These are phyloP conservation scores for Tautogolabrus adspersus DNA, from an alignment of 2,113 vertebrate species.

Conservation along the genomic window DNA sequence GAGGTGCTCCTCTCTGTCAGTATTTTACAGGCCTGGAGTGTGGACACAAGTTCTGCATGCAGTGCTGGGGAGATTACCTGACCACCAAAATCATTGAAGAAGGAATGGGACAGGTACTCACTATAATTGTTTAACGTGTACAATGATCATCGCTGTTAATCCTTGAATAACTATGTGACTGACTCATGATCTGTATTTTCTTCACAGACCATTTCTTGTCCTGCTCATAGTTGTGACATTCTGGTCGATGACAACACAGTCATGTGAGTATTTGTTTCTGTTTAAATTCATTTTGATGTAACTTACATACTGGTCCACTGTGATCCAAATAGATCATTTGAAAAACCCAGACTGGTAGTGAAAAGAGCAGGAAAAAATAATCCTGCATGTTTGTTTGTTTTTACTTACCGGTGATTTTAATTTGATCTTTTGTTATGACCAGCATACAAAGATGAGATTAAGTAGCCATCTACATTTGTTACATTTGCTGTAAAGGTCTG, in stretches of 20 bases:
- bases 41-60: slow-evolving; percentile 99
- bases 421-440: too few relatives aligned
- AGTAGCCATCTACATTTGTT: too few relatives aligned
- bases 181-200: slow-evolving; percentile 45
- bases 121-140: not conserved
- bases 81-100: slow-evolving; percentile 99
- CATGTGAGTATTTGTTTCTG: slow-evolving; percentile 90
- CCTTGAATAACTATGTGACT: not conserved
- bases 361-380: not conserved
- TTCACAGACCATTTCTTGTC: slow-evolving; percentile 97
- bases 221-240: slow-evolving; percentile 99
- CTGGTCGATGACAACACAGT: slow-evolving; percentile 99
- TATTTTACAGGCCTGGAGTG: slow-evolving; percentile 99
- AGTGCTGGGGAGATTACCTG: slow-evolving; percentile 99
- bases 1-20: slow-evolving; percentile 79
- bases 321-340: not conserved
- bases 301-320: not conserved
- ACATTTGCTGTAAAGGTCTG: too few relatives aligned
- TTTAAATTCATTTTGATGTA: slow-evolving; percentile 14
- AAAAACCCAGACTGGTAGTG: not conserved
- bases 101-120: slow-evolving; percentile 98
- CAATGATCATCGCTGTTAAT: not conserved
- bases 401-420: too few relatives aligned
- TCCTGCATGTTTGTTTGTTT: too few relatives aligned
- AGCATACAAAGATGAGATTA: too few relatives aligned